Evolutionary conservation across 2,113 vertebrate species (phyloP).

Genomic region (Leiothrix lutea): DNA sequence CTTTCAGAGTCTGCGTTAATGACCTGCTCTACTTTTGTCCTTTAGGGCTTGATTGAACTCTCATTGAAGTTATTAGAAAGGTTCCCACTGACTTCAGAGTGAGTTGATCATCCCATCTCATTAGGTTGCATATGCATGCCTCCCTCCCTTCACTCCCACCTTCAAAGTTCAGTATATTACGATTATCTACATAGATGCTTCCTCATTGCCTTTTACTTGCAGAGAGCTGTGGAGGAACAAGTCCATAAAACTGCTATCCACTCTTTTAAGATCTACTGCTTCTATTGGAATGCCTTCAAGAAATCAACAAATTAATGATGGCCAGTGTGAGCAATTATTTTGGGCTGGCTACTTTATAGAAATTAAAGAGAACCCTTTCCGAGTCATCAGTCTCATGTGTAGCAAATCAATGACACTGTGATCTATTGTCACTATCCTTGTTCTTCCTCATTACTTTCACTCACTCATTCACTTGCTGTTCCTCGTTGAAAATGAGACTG

Average conservation of each 20-base stretch:
- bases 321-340: constrained; percentile 11
- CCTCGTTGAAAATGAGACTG: constrained; percentile 23
- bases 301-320: constrained; percentile 14
- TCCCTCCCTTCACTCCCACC: neutral
- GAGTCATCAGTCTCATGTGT: constrained; percentile 18
- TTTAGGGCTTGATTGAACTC: constrained; percentile 5
- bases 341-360: neutral
- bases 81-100: neutral
- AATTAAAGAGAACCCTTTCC: constrained; percentile 20
- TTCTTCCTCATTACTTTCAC: constrained; percentile 9
- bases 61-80: constrained; percentile 2
- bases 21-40: neutral
- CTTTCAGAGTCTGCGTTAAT: neutral
- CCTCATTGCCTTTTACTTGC: constrained; percentile 11
- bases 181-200: neutral
- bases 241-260: constrained; percentile 1
- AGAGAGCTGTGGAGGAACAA: neutral
- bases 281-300: neutral
- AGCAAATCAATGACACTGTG: constrained; percentile 27
- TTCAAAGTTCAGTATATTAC: neutral
- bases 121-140: constrained; percentile 1
- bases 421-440: constrained; percentile 29
- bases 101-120: neutral
- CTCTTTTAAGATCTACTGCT: constrained; percentile 16
- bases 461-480: constrained; percentile 9